Evolutionary conservation across 1,140 invertebrate species (phyloP).

Genomic region (Bacillus rossius): DNA sequence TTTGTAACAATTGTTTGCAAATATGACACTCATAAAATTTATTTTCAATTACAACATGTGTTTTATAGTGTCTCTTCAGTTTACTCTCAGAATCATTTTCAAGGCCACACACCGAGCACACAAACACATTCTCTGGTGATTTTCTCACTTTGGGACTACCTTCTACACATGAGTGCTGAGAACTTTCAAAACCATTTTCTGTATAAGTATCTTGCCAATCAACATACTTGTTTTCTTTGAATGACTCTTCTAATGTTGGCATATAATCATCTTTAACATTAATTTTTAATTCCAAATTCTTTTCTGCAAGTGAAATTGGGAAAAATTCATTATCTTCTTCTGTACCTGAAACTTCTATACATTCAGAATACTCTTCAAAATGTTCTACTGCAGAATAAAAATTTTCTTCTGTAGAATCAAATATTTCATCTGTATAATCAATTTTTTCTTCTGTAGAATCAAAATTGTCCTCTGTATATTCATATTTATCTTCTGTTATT

Average conservation of each 20-base stretch:
- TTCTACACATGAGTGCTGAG: not conserved
- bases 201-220: not conserved
- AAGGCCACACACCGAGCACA: slow-evolving; percentile 12
- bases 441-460: too few species aligned
- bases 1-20: slow-evolving; percentile 12
- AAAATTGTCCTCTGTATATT: too few species aligned
- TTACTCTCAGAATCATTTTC: not conserved
- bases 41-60: slow-evolving; percentile 8
- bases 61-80: slow-evolving; percentile 14
- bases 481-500: too few species aligned
- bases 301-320: too few species aligned
- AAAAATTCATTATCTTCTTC: not conserved
- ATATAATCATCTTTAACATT: not conserved
- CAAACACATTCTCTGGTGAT: slow-evolving; percentile 1
- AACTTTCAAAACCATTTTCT: not conserved
- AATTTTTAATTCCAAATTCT: too few species aligned
- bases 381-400: too few species aligned
- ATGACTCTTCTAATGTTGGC: not conserved
- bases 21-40: slow-evolving; percentile 15
- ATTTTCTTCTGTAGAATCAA: too few species aligned
- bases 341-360: not conserved
- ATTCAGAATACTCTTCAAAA: too few species aligned
- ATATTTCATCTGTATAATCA: too few species aligned
- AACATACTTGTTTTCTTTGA: not conserved
- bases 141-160: not conserved